These are phyloP conservation scores for Urechis unicinctus DNA, from an alignment of 2,888 invertebrate genomes.

Conservation along the genomic window DNA sequence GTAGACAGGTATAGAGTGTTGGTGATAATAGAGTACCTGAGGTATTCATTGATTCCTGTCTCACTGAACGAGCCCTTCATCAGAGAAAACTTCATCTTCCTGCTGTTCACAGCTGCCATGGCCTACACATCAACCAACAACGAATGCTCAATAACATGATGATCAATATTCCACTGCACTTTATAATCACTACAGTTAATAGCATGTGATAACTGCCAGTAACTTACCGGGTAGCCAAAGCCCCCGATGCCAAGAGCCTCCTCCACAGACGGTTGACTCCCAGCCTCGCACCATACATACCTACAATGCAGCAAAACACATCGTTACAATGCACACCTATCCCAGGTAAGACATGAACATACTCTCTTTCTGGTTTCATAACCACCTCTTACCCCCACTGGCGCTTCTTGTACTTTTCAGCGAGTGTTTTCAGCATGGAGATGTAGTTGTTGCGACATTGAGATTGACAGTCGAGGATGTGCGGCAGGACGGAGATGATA, in stretches of 20 bases:
- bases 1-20: too few relatives aligned
- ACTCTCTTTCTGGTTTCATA: background rate
- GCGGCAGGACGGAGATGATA: constrained; percentile 84
- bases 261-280: constrained; percentile 76
- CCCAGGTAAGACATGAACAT: background rate
- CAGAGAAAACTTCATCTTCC: constrained; percentile 93
- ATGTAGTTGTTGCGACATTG: constrained; percentile 85
- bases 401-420: constrained; percentile 88
- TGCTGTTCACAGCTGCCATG: constrained; percentile 90
- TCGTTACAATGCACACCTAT: background rate
- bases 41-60: constrained; percentile 91
- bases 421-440: constrained; percentile 64
- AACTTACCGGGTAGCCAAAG: constrained; percentile 86
- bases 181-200: too few relatives aligned
- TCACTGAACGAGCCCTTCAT: constrained; percentile 85
- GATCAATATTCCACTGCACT: too few relatives aligned
- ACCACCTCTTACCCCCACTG: constrained; percentile 72
- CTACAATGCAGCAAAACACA: constrained; percentile 33
- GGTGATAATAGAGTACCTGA: too few relatives aligned
- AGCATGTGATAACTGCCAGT: too few relatives aligned
- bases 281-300: constrained; percentile 95
- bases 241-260: constrained; percentile 87
- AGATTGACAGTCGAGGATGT: constrained; percentile 92
- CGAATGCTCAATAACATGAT: too few relatives aligned
- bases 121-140: constrained; percentile 55